phyloP scores from a whole-genome alignment of 1,140 invertebrate species.

The Rhynchophorus ferrugineus region DNA sequence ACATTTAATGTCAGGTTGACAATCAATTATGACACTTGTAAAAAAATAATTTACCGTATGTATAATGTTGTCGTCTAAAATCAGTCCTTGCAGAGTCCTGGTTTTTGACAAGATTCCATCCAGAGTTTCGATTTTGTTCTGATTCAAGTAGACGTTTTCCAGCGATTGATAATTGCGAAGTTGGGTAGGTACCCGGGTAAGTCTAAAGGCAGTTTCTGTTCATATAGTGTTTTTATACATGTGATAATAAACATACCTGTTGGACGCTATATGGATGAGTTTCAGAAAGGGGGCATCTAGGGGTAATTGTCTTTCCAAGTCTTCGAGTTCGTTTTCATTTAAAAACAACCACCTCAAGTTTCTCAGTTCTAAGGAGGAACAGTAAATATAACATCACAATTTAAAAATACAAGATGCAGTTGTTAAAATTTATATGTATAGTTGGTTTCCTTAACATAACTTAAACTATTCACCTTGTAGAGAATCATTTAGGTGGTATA shows the following conservation, averaged over 20 bases:
- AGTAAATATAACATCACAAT: neutral
- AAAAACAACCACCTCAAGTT: constrained; percentile 69
- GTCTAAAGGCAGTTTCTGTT: too few species aligned
- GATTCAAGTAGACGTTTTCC: constrained; percentile 60
- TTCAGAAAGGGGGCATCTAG: constrained; percentile 54
- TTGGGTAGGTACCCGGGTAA: constrained; percentile 60
- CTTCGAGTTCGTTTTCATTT: constrained; percentile 63
- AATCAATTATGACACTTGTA: too few species aligned
- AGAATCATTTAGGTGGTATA: constrained; percentile 65
- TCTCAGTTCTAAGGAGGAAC: constrained; percentile 7
- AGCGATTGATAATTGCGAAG: constrained; percentile 56
- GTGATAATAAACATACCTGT: constrained; percentile 45
- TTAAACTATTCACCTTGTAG: constrained; percentile 43
- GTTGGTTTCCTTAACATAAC: neutral
- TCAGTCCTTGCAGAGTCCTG: constrained; percentile 53
- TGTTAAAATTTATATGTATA: neutral
- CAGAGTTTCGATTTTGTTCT: constrained; percentile 60
- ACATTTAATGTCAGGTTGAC: too few species aligned
- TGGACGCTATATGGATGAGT: constrained; percentile 63
- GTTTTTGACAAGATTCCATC: constrained; percentile 62
- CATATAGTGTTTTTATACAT: too few species aligned
- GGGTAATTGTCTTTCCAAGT: constrained; percentile 67
- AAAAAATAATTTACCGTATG: constrained; percentile 62
- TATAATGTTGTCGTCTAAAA: constrained; percentile 64
- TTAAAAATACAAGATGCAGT: neutral